Base-by-base conservation (phyloP, 1,140 invertebrate genomes). In the Pseudomyrmex dendroicus region DNA sequence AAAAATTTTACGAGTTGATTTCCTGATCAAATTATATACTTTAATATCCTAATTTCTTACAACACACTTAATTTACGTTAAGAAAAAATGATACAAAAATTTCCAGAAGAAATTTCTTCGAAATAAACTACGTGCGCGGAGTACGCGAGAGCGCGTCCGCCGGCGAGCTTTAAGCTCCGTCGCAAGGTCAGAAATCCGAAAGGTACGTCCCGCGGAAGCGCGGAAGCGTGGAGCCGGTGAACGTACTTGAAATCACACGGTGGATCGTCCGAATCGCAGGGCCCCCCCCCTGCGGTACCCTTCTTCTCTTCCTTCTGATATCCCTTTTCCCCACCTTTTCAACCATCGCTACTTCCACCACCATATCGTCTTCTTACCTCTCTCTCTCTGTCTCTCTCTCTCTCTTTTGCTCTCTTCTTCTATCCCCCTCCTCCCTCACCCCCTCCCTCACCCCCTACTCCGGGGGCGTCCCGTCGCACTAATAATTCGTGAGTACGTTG, bases 401-500 rank as follows among this genome's bases (percentile, higher is more conserved):
- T 35, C 35, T 35, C 0, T 35, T 7, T 7, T 5, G 35, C 35
- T 35, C 35, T 35, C 35, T 35, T 7, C 35, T 35, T 35, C 35
- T 35, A 35, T 35, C 35, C 35, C 35, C 5, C 35, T 35, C 5
- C 35, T 35, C 35, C 35, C 35, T 35, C 35, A 7, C 35, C 5
- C 35, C 5, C 20, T 44, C 46, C 48, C 61, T 63, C 87, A 73
- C 84, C 68, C 68, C 63, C 77, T 82, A 61, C 87, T 73, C 74
- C 54, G 54, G 57, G 72, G 76, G 83, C 88, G 88, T 89, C 84
- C 84, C 88, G 88, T 89, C 88, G 88, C 91, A 90, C 89, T 92
- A 91, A 93, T 91, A 92, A 93, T 92, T 93, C 90, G 86, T 86
- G 85, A 89, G 87, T 90, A 89, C 85, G 86, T 89, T 89, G 86